Percentiles rank a stretch among this genome's conserved stretches.
These are phyloP conservation scores for Drosophila quadrilineata DNA, from an alignment of 1,140 invertebrate genomes.

Conservation along the genomic window DNA sequence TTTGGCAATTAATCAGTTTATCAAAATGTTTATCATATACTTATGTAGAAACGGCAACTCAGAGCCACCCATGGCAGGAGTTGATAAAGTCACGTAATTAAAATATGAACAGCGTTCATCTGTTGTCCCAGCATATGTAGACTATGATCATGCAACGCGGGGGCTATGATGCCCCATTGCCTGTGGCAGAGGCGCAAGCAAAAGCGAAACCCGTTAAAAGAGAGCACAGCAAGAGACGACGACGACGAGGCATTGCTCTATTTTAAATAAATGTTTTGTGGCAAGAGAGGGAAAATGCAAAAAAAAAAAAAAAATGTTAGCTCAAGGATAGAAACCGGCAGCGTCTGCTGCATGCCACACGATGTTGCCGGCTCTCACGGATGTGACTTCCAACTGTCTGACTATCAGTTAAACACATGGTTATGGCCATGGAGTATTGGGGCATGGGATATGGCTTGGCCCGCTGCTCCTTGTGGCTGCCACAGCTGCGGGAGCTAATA, in stretches of 20 bases:
- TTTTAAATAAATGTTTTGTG: constrained; percentile 78
- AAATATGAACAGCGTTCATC: constrained; percentile 74
- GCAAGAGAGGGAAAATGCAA: constrained; percentile 44
- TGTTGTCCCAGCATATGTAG: constrained; percentile 41
- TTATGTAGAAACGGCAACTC: too few species aligned
- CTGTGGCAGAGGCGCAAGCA: constrained; percentile 27
- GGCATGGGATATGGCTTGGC: too few species aligned
- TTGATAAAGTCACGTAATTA: constrained; percentile 76
- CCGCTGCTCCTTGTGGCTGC: constrained; percentile 24
- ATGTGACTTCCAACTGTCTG: constrained; percentile 34
- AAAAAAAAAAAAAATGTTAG: constrained; percentile 64
- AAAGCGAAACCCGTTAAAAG: too few species aligned
- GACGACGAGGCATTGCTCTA: too few species aligned
- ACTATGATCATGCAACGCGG: constrained; percentile 10
- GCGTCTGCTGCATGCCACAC: constrained; percentile 43
- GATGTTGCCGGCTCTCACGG: constrained; percentile 68
- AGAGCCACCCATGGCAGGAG: constrained; percentile 59
- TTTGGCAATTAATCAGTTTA: too few species aligned
- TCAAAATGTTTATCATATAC: too few species aligned
- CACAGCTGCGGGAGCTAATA: constrained; percentile 74
- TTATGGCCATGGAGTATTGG: too few species aligned
- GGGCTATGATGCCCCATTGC: constrained; percentile 36
- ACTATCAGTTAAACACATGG: constrained; percentile 56
- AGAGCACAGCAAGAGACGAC: too few species aligned
- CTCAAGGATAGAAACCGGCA: constrained; percentile 63